Evolutionary conservation across 2,113 vertebrate genomes (phyloP), one percentile per base, ranked within the genome.

Genomic region (Mirounga angustirostris): DNA sequence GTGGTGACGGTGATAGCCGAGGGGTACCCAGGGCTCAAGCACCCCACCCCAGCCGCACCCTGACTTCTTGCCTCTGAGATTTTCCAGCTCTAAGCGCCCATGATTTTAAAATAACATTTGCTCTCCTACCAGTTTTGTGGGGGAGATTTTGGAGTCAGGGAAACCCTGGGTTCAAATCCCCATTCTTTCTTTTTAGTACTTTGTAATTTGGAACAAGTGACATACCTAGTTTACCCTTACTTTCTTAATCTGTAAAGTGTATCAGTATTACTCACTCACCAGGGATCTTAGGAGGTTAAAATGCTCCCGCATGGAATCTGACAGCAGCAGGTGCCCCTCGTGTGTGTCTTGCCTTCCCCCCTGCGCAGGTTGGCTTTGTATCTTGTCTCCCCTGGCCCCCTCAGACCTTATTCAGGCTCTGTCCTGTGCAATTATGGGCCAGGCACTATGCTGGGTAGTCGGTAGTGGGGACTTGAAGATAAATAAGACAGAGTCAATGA

Each of bases 11-110:
- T 16, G 0, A 18, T 3, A 24, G 36, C 18, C 0, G 5, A 50
- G 52, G 2, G 16, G 10, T 26, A 19, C 7, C 19, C 26, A 59
- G 76, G 82, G 7, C 5, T 61, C n/a, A 12, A 2, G 4, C 7
- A 3, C 21, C 0, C 0, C 14, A 7, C 12, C 59, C 63, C 18
- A 30, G 46, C 50, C n/a, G 13, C 36, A 18, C 21, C 63, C 14
- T 2, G 3, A 69, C 56, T 28, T 43, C 33, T 65, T n/a, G 4
- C 1, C 2, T 40, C 26, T 1, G 5, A 24, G 16, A 59, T 65
- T 82, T 74, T 40, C 43, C 52, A 87, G 56, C 63, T 54, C 5
- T 58, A 28, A 36, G 33, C 26, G 12, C 71, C 36, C 36, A 16
- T 67, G 6, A n/a, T 79, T 79, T 54, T 13, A 79, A 54, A 79